Percentiles rank a stretch among this genome's conserved stretches.
Conservation (phyloP, 2,888 invertebrate genomes). For the Sphaerophoria rueppellii region DNA sequence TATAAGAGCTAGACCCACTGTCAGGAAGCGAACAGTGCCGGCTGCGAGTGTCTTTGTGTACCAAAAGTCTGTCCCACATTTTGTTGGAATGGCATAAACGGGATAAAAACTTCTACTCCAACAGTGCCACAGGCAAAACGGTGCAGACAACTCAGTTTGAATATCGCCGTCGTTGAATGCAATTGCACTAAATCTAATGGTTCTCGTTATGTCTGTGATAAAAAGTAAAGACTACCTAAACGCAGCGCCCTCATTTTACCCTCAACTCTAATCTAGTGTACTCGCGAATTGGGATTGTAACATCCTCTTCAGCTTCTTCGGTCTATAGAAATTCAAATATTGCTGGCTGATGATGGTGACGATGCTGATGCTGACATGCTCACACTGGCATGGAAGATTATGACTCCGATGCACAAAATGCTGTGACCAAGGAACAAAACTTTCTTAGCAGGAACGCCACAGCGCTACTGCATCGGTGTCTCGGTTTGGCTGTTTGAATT, state of each 20-base stretch:
- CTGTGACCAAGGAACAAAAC: conserved; percentile 35
- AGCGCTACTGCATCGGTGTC: conserved; percentile 2
- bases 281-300: conserved; percentile 20
- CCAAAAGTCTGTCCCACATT: conserved; percentile 64
- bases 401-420: conserved; percentile 26
- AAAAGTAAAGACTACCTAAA: conserved; percentile 63
- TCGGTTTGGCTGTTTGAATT: neutral
- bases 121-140: neutral
- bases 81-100: neutral
- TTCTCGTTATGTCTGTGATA: conserved; percentile 52
- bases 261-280: conserved; percentile 14
- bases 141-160: conserved; percentile 24
- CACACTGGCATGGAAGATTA: conserved; percentile 23
- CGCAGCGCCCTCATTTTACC: conserved; percentile 67
- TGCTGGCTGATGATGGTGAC: conserved; percentile 17
- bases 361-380: neutral
- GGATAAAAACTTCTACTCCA: conserved; percentile 23
- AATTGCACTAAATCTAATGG: conserved; percentile 71
- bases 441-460: conserved; percentile 2
- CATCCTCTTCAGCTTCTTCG: conserved; percentile 50
- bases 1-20: no score
- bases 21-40: no score
- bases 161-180: conserved; percentile 41
- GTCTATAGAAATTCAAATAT: conserved; percentile 28
- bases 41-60: conserved; percentile 44